Evolutionary conservation across 1,140 invertebrate genomes (phyloP).

Genomic region (Orius insidiosus): DNA sequence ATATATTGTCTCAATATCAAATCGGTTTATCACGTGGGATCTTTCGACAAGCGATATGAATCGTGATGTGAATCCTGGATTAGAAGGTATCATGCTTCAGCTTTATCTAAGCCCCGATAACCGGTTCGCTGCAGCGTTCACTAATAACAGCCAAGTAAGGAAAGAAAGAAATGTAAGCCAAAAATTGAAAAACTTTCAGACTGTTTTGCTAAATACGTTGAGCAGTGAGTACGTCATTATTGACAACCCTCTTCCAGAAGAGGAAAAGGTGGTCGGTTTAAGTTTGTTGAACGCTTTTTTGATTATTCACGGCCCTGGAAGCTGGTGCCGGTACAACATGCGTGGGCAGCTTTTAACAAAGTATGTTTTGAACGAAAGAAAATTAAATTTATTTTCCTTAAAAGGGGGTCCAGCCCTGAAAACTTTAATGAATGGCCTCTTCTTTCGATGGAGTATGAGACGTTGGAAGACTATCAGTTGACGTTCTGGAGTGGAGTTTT

Average conservation of each 20-base stretch:
- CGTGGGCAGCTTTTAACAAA: constrained; percentile 42
- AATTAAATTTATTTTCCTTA: constrained; percentile 4
- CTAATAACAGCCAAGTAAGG: constrained; percentile 81
- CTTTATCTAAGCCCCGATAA: constrained; percentile 88
- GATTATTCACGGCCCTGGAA: constrained; percentile 40
- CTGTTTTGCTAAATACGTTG: constrained; percentile 71
- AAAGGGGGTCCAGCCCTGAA: constrained; percentile 30
- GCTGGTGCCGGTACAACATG: constrained; percentile 59
- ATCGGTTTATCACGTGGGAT: constrained; percentile 95
- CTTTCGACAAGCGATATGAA: constrained; percentile 83
- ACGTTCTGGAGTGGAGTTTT: constrained; percentile 64
- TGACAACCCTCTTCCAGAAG: constrained; percentile 56
- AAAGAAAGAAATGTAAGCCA: not conserved
- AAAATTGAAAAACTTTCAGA: constrained; percentile 34
- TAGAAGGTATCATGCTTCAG: constrained; percentile 91
- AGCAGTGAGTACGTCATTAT: constrained; percentile 76
- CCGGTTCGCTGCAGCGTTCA: constrained; percentile 87
- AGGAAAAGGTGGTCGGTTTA: constrained; percentile 48
- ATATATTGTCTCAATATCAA: constrained; percentile 91
- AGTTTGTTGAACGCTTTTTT: constrained; percentile 58
- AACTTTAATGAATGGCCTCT: constrained; percentile 48
- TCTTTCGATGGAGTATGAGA: constrained; percentile 52
- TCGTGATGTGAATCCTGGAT: constrained; percentile 75
- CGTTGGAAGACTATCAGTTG: constrained; percentile 48
- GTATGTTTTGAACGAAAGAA: constrained; percentile 1